Base-by-base conservation (phyloP, 2,113 vertebrate species). In the Oncorhynchus keta region DNA sequence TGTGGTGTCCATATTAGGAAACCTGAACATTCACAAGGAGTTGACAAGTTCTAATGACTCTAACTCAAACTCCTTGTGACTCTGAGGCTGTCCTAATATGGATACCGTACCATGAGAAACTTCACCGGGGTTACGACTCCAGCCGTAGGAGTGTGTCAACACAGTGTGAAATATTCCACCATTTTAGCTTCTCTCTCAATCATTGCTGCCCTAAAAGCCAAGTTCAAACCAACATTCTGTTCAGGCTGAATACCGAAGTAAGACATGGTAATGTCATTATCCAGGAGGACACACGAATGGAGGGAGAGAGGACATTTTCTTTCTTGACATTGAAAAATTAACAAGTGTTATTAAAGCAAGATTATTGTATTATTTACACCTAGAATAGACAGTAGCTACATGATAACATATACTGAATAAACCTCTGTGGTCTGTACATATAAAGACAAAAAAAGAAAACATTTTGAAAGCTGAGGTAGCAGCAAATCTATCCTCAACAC, bases 241-340 rank as follows among this genome's bases (percentile, higher is more conserved):
- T 77, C 67, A 67, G 77, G 81, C 76, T 68, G 74, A 83, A 77
- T 75, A 81, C 76, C 83, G 64, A 75, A 74, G 76, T 62, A 74
- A 68, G 65, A 79, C 59, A 89, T 90, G 89, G 88, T 87, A 91
- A 88, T 88, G 84, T 89, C 85, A 91, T 90, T 87, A 91, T 81
- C 79, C 75, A 64, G 35, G 28, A 66, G 74, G 64, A 39, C 74
- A 62, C 32, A 55, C 55, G 22, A 83, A 78, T 76, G 22, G 70
- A 72, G 55, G 12, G 16, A 55, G 76, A 49, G 77, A 65, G 28
- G 74, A 80, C 73, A 79, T 79, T 79, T 32, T 16, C 48, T 55
- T 45, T 69, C 13, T 14, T 74, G 67, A 62, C 79, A 79, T 62
- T 65, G 75, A 62, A 71, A 67, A 55, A 67, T 57, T 68, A 22